Conservation (phyloP, 2,797 vertebrate species). For the Phylloscopus collybita region DNA sequence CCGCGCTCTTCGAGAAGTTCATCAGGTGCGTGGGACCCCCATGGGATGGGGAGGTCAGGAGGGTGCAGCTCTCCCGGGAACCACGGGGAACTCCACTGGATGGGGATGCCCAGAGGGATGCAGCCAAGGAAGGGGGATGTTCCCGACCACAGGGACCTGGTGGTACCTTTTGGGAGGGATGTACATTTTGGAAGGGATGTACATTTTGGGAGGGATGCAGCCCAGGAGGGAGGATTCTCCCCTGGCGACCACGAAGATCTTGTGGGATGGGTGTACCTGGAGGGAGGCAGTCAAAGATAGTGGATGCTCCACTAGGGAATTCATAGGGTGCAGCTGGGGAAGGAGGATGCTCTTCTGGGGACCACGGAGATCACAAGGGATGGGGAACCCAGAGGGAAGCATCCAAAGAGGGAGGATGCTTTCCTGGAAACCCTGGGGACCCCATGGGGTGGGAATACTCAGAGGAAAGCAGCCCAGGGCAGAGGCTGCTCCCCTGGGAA, state of each 20-base stretch:
- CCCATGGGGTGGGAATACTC: accelerated
- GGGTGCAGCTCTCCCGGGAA: background rate
- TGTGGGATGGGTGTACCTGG: background rate
- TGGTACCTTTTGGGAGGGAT: background rate
- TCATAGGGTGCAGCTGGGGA: background rate
- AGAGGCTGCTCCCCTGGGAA: background rate
- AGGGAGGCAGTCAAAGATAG: background rate
- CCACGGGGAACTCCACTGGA: accelerated
- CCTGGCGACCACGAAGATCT: too few relatives aligned
- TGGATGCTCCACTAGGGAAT: background rate
- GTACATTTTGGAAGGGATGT: background rate
- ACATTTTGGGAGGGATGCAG: background rate
- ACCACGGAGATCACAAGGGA: accelerated
- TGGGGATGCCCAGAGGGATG: background rate
- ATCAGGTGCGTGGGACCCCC: conserved; percentile 79
- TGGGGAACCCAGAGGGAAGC: background rate
- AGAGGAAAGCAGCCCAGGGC: background rate
- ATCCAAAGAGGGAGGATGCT: accelerated
- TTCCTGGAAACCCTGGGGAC: background rate
- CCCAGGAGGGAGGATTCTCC: background rate
- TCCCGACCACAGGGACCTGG: accelerated
- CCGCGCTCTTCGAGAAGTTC: conserved; percentile 89
- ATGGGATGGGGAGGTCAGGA: accelerated
- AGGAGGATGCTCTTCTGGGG: too few relatives aligned
- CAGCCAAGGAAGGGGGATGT: background rate